phyloP scores from a whole-genome alignment of 2,888 invertebrate species.

The Resseliella maxima region DNA sequence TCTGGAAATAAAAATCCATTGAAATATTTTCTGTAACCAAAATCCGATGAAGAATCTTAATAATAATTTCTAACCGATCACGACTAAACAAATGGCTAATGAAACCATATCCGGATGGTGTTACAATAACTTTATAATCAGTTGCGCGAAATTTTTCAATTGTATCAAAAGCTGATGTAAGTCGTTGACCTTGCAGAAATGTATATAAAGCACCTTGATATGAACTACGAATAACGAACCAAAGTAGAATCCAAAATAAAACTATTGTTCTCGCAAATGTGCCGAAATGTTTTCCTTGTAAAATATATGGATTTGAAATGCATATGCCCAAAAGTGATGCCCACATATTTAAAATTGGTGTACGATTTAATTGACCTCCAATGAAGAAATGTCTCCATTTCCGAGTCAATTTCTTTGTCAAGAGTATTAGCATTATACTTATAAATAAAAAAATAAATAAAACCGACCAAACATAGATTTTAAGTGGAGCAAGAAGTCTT shows the following conservation, averaged over 20 bases:
- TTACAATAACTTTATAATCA: neutral
- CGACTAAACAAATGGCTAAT: neutral
- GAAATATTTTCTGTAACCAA: too few species aligned
- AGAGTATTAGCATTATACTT: neutral
- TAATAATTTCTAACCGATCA: neutral
- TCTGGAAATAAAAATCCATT: neutral
- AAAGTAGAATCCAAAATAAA: neutral
- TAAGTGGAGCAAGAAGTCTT: neutral
- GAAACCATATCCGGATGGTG: neutral
- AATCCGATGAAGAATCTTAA: neutral
- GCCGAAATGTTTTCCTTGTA: neutral
- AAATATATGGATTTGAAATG: neutral
- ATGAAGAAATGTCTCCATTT: constrained; percentile 11
- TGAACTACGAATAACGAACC: neutral
- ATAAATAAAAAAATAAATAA: neutral
- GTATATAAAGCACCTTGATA: neutral
- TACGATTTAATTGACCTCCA: neutral
- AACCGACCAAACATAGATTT: neutral
- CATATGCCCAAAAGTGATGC: neutral
- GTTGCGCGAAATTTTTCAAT: neutral
- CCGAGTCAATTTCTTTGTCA: neutral
- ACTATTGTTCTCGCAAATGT: neutral
- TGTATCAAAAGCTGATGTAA: neutral
- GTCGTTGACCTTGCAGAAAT: neutral
- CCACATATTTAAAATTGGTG: constrained; percentile 13